Base-by-base conservation (phyloP, 2,113 vertebrate species). In the Entomyzon cyanotis region DNA sequence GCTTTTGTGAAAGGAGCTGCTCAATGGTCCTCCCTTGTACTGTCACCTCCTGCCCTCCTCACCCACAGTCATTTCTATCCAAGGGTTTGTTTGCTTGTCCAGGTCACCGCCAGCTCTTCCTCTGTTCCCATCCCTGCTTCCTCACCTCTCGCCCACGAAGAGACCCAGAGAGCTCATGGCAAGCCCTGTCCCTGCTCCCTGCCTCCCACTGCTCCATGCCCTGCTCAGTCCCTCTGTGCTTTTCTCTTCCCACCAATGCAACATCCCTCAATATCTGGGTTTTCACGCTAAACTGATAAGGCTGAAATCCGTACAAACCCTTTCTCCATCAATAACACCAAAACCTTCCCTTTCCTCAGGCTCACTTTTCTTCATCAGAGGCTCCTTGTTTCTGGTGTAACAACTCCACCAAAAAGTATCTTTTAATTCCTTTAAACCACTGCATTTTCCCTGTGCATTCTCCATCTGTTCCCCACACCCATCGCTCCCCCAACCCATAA, bases 91-190 rank as follows among this genome's bases (percentile, higher is more conserved):
- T 42, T 69, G 59, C 27, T 75, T 39, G 15, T 16, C 47, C 33
- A 21, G 44, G 30, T 77, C 49, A 77, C 41, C 10, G 5, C 47
- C 33, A 15, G 25, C 12, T 39, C 64, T 24, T 19, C 19, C 80
- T 53, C 35, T 53, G 31, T 39, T 82, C 35, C 58, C 21, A 19
- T 52, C 69, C 39, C 47, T 20, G 12, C 35, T 78, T 30, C 77
- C 58, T 64, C 23, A 41, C 50, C 76, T 62, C 58, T 86, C 4
- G 0, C 50, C 69, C 82, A 53, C 0, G 0, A 50, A 58, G 55
- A 50, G 53, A 31, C 39, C 19, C 1, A 0, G 52, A 39, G 52
- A 47, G n/a, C 50, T 67, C 21, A 0, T 1, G 7, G 35, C 17
- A 10, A 83, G 41, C 39, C 49, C 84, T 35, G 49, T 12, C 30